A percentile compares a stretch with the other conserved stretches of the same genome.
phyloP scores from a whole-genome alignment of 2,797 vertebrate species.

The Crenuchus spilurus region DNA sequence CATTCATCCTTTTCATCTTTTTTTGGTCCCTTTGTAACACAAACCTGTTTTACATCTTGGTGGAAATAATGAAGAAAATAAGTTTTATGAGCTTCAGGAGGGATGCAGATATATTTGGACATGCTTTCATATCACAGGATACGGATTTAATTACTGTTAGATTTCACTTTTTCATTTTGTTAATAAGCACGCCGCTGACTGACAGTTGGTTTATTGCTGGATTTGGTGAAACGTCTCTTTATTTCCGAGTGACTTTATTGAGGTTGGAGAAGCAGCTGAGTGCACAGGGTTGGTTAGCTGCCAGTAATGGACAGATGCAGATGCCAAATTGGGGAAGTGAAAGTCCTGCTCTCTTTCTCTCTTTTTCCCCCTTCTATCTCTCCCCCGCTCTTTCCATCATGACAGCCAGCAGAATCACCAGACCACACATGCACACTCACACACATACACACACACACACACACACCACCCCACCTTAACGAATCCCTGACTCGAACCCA shows the following conservation, averaged over 20 bases:
- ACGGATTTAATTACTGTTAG: constrained; percentile 54
- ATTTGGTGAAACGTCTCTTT: constrained; percentile 52
- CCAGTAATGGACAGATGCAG: constrained; percentile 77
- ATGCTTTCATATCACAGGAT: constrained; percentile 40
- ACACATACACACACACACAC: neutral
- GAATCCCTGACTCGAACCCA: constrained; percentile 44
- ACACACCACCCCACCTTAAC: constrained; percentile 33
- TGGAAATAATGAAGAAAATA: constrained; percentile 38
- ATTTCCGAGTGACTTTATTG: constrained; percentile 55
- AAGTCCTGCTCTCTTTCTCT: constrained; percentile 74
- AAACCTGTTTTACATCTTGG: constrained; percentile 37
- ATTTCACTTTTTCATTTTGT: constrained; percentile 46
- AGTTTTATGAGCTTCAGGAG: constrained; percentile 35
- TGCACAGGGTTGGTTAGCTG: constrained; percentile 75
- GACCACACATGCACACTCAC: constrained; percentile 22
- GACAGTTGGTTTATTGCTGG: constrained; percentile 56
- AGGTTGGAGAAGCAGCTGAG: constrained; percentile 48
- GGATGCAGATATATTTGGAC: constrained; percentile 47
- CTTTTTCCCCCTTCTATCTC: constrained; percentile 70
- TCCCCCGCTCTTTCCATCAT: constrained; percentile 32
- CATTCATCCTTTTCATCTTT: constrained; percentile 5
- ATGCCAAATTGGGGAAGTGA: constrained; percentile 85
- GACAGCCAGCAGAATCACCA: constrained; percentile 30
- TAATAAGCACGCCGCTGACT: constrained; percentile 38
- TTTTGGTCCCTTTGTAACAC: constrained; percentile 18